A percentile compares a stretch with the other conserved stretches of the same genome.
phyloP scores from a whole-genome alignment of 2,888 invertebrate species.

The Amphipyra tragopoginis region DNA sequence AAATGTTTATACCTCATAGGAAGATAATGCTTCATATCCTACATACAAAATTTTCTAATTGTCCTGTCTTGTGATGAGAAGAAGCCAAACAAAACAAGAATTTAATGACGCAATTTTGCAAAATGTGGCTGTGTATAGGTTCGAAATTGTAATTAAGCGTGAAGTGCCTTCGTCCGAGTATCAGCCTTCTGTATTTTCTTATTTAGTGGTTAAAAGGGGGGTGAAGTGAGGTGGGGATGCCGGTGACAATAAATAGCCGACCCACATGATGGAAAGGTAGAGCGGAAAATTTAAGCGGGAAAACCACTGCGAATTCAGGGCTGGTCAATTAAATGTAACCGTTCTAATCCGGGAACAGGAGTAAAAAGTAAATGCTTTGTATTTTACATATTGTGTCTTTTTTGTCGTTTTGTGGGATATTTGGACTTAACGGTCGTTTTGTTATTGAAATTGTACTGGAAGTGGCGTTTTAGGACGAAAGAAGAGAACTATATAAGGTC shows the following conservation, averaged over 20 bases:
- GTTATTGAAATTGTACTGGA: too few species aligned
- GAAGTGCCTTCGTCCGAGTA: not conserved
- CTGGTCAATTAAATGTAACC: slow-evolving; percentile 40
- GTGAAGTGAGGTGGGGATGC: slow-evolving; percentile 24
- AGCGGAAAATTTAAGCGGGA: slow-evolving; percentile 67
- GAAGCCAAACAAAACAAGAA: too few species aligned
- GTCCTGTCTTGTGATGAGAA: too few species aligned
- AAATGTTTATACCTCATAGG: too few species aligned
- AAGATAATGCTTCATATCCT: too few species aligned
- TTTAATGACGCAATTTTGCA: too few species aligned
- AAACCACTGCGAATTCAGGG: slow-evolving; percentile 53
- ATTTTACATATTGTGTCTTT: slow-evolving; percentile 4
- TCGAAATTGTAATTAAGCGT: too few species aligned
- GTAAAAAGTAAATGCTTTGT: slow-evolving; percentile 13
- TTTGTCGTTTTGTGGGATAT: not conserved
- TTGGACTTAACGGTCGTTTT: not conserved
- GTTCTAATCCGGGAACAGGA: not conserved
- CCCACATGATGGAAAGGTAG: slow-evolving; percentile 62
- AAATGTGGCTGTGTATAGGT: too few species aligned
- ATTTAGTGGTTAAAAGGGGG: slow-evolving; percentile 5
- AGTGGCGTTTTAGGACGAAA: too few species aligned
- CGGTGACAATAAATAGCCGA: slow-evolving; percentile 58
- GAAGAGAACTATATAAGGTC: too few species aligned
- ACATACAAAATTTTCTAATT: too few species aligned
- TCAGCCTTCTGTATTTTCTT: slow-evolving; percentile 20